Evolutionary conservation across 2,797 vertebrate species (phyloP).

Genomic region (Protosalanx chinensis): DNA sequence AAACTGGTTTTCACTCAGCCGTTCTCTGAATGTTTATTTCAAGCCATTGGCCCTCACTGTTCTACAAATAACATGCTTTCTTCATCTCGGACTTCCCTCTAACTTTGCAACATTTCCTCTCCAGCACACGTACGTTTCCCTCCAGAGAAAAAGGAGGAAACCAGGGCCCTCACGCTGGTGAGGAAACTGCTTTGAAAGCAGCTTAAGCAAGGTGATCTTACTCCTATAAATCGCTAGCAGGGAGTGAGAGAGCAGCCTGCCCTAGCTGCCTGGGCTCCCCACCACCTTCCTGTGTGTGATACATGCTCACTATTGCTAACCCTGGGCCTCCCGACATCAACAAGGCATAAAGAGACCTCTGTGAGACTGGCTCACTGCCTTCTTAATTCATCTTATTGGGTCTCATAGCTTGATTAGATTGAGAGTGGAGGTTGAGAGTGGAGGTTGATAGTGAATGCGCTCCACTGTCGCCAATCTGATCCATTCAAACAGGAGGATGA

Average conservation of each 20-base stretch:
- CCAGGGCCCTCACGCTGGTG: slow-evolving; percentile 58
- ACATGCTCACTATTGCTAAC: slow-evolving; percentile 51
- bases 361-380: slow-evolving; percentile 58
- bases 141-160: slow-evolving; percentile 72
- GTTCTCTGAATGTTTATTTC: slow-evolving; percentile 68
- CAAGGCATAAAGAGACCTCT: slow-evolving; percentile 69
- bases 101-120: slow-evolving; percentile 67
- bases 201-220: slow-evolving; percentile 53
- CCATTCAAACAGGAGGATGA: slow-evolving; percentile 39
- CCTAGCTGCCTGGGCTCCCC: slow-evolving; percentile 63
- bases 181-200: slow-evolving; percentile 65
- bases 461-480: slow-evolving; percentile 21
- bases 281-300: slow-evolving; percentile 69
- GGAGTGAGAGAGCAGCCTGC: slow-evolving; percentile 41
- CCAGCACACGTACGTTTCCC: slow-evolving; percentile 70
- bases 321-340: slow-evolving; percentile 53
- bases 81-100: slow-evolving; percentile 60
- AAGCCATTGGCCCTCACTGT: slow-evolving; percentile 58
- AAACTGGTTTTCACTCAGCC: slow-evolving; percentile 61
- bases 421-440: slow-evolving; percentile 40
- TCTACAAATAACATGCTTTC: slow-evolving; percentile 71
- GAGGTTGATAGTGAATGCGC: slow-evolving; percentile 10
- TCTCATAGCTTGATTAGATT: slow-evolving; percentile 67
- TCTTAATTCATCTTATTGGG: slow-evolving; percentile 64
- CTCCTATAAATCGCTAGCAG: slow-evolving; percentile 53